Evolutionary conservation across 2,888 invertebrate genomes (phyloP).

Genomic region (Octodonta nipae): DNA sequence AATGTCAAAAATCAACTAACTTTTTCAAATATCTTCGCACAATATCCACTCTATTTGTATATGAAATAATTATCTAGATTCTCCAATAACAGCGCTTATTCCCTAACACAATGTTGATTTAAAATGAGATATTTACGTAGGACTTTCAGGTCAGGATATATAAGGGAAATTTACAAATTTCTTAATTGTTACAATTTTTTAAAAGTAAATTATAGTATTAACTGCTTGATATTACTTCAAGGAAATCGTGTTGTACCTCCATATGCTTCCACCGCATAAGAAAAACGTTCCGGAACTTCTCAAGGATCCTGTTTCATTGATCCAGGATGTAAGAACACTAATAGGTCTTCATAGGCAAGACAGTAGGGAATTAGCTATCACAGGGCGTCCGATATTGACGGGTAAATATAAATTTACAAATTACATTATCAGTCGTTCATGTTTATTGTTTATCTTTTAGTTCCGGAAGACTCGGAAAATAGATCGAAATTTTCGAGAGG

Average conservation of each 20-base stretch:
- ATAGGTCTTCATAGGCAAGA: slow-evolving; percentile 83
- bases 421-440: slow-evolving; percentile 1
- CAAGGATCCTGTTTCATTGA: slow-evolving; percentile 74
- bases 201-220: no score
- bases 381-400: slow-evolving; percentile 64
- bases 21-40: no score
- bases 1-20: no score
- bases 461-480: slow-evolving; percentile 26
- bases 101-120: no score
- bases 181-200: no score
- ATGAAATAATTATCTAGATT: no score
- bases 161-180: no score
- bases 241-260: slow-evolving; percentile 83
- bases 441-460: slow-evolving; percentile 12
- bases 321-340: slow-evolving; percentile 76
- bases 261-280: slow-evolving; percentile 75
- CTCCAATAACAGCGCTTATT: no score
- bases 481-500: slow-evolving; percentile 19
- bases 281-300: slow-evolving; percentile 86
- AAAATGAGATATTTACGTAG: no score
- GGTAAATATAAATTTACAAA: slow-evolving; percentile 13
- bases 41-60: no score
- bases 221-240: no score
- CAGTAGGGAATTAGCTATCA: slow-evolving; percentile 67
- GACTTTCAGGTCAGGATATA: no score